Evolutionary conservation across 1,140 invertebrate species (phyloP), one percentile per base, ranked within the genome.

Genomic region (Macrostomum lignano): DNA sequence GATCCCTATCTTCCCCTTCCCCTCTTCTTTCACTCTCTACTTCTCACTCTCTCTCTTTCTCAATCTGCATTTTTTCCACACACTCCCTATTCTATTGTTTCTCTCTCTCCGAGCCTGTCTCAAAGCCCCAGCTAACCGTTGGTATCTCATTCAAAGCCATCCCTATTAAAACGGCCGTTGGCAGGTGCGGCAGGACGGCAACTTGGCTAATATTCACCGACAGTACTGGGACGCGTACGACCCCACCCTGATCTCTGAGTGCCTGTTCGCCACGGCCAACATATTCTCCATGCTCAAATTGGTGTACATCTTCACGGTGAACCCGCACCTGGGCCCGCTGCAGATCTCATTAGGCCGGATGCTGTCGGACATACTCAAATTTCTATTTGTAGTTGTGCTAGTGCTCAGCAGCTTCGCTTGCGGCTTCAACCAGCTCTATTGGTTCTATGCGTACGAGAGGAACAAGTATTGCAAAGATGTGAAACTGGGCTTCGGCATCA

Each of bases 261-360:
- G 77, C 25, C 73, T 79, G 24, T 86, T 86, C 58, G 76, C 77
- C 0, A 77, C 77, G 0, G 79, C 73, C 38, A 86, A 84, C 70
- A 82, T 86, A 43, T 82, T 86, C 52, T 81, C 78, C 62, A 88
- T 79, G 34, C 66, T 94, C 35, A 93, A 93, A 61, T 64, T 94
- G 44, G 82, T 94, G 44, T 88, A 91, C 64, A 93, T 94, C 55
- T 94, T 94, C 62, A 93, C 84, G 30, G 81, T 94, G 33, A 94
- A 93, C 64, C 84, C 84, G 15, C 78, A 93, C 60, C 61, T 94
- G 47, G 84, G 86, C 36, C 84, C 84, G 36, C 65, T 94, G 34
- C 86, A 94, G 65, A 86, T 96, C 30, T 88, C 79, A 5, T 64
- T 93, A 14, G 86, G 77, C 29, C 65, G 81, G 41, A 93, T 94